These are phyloP conservation scores for Galagoides demidoff DNA, from an alignment of 2,797 vertebrate species.

Conservation along the genomic window DNA sequence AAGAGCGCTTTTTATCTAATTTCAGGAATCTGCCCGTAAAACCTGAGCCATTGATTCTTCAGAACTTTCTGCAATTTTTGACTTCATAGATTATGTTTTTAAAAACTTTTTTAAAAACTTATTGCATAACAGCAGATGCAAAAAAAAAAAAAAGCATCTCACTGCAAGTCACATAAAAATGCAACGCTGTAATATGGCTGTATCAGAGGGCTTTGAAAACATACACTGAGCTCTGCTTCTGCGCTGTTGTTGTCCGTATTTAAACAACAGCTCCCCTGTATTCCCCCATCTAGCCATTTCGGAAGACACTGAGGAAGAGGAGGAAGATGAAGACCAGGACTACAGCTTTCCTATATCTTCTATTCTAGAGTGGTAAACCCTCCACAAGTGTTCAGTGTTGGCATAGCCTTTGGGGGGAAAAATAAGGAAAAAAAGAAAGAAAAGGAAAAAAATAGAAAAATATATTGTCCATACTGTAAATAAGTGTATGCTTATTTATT, in stretches of 20 bases:
- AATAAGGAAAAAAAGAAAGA: conserved; percentile 76
- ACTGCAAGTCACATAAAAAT: conserved; percentile 90
- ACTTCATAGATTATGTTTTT: conserved; percentile 91
- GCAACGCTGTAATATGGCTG: conserved; percentile 91
- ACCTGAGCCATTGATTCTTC: conserved; percentile 94
- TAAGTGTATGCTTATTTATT: conserved; percentile 99
- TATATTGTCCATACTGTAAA: conserved; percentile 99
- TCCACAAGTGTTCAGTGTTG: conserved; percentile 92
- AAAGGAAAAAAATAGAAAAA: conserved; percentile 85
- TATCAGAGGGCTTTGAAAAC: conserved; percentile 92
- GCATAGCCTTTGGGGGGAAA: conserved; percentile 92
- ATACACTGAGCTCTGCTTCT: conserved; percentile 96
- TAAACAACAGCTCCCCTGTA: conserved; percentile 99
- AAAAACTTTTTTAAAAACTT: conserved; percentile 77
- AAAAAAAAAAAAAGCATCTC: conserved; percentile 86
- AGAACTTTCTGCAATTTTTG: conserved; percentile 92
- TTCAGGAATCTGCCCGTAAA: conserved; percentile 95
- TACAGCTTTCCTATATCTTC: conserved; percentile 99
- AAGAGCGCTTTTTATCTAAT: conserved; percentile 95
- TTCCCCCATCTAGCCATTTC: conserved; percentile 99
- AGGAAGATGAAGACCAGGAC: conserved; percentile 98
- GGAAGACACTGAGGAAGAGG: conserved; percentile 98
- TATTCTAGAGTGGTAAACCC: conserved; percentile 97
- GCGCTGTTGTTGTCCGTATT: conserved; percentile 97
- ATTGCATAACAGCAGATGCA: conserved; percentile 91